Percentiles rank a stretch among this genome's conserved stretches.
phyloP scores from a whole-genome alignment of 2,888 invertebrate species.

The Sclerodermus sp. region DNA sequence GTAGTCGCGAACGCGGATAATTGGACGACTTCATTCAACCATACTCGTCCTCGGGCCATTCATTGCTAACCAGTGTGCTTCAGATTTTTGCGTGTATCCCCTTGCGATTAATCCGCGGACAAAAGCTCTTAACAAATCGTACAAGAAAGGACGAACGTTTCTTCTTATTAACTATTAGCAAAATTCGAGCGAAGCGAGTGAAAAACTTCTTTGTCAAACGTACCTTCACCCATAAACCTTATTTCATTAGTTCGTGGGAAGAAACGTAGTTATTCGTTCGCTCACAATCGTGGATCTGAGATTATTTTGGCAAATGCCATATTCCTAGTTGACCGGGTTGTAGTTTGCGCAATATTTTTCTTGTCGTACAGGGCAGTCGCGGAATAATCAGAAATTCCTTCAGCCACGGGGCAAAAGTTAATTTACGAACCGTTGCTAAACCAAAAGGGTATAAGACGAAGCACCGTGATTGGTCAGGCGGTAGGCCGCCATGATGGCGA shows the following conservation, averaged over 20 bases:
- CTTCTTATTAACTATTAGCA: too few species aligned
- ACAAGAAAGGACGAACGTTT: too few species aligned
- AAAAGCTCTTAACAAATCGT: not conserved
- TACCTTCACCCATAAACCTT: too few species aligned
- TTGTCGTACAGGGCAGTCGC: not conserved
- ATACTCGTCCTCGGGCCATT: constrained; percentile 21
- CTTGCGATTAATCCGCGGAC: constrained; percentile 2
- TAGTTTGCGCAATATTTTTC: too few species aligned
- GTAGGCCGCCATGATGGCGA: constrained; percentile 35
- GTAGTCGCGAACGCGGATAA: constrained; percentile 25
- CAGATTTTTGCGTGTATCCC: constrained; percentile 16
- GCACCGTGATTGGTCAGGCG: constrained; percentile 31
- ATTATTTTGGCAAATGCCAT: too few species aligned
- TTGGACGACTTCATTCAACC: constrained; percentile 31
- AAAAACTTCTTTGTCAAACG: too few species aligned
- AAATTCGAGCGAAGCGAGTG: too few species aligned
- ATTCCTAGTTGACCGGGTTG: too few species aligned
- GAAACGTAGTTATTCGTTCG: too few species aligned
- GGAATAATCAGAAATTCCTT: constrained; percentile 9
- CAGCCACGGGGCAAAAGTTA: constrained; percentile 22
- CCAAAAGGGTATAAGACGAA: constrained; percentile 19
- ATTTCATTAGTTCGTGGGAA: too few species aligned
- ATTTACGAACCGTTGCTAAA: constrained; percentile 23
- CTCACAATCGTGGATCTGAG: too few species aligned
- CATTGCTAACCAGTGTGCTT: constrained; percentile 15